A percentile compares a stretch with the other conserved stretches of the same genome.
Evolutionary conservation across 1,140 invertebrate genomes (phyloP).

Genomic region (Hypsibius dujardini): DNA sequence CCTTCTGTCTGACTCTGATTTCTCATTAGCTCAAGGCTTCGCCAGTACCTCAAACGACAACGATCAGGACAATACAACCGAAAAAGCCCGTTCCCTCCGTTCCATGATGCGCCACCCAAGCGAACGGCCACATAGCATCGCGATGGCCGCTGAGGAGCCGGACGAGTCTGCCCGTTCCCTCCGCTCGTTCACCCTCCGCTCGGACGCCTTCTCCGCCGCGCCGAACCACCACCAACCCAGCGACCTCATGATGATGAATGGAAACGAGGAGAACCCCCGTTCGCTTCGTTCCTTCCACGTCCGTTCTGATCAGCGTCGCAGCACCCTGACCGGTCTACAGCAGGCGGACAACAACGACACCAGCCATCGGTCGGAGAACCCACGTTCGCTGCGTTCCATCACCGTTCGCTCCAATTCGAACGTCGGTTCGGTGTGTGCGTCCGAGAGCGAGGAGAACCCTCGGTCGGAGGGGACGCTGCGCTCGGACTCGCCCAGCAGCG

Average conservation of each 20-base stretch:
- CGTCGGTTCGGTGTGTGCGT: not conserved
- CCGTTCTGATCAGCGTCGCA: not conserved
- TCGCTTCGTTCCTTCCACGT: slow-evolving; percentile 7
- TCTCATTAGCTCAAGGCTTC: too few relatives aligned
- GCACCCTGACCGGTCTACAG: not conserved
- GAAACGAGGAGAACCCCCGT: not conserved
- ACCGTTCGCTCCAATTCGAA: not conserved
- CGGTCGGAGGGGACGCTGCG: slow-evolving; percentile 1
- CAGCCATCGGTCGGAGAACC: not conserved
- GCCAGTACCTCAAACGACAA: too few relatives aligned
- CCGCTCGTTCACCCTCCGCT: slow-evolving; percentile 13
- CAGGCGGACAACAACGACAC: not conserved
- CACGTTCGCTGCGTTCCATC: not conserved
- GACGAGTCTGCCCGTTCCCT: slow-evolving; percentile 8
- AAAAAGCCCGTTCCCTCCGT: slow-evolving; percentile 7
- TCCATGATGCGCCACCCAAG: slow-evolving; percentile 2
- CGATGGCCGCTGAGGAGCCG: not conserved
- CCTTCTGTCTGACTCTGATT: too few relatives aligned
- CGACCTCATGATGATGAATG: too few relatives aligned
- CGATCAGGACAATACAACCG: not conserved
- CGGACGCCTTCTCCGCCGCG: not conserved
- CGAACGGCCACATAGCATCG: not conserved
- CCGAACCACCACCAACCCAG: not conserved
- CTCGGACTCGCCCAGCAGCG: not conserved
- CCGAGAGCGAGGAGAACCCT: not conserved